Conservation (phyloP, 2,888 invertebrate species). For the Aspidiotus rigidus region DNA sequence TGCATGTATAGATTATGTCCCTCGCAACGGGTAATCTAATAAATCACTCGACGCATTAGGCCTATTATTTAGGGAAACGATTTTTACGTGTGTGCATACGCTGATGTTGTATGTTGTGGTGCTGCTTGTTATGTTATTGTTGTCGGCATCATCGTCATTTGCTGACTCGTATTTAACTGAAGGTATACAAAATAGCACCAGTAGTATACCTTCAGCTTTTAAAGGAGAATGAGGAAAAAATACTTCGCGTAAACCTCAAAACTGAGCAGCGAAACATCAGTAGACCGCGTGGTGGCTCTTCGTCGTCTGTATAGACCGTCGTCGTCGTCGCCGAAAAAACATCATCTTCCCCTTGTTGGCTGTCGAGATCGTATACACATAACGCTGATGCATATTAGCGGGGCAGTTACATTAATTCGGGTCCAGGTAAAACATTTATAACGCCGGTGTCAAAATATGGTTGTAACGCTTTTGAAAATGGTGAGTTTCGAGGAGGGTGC, state of each 20-base stretch:
- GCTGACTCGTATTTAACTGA: not conserved
- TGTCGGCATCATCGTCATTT: not conserved
- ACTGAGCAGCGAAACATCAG: slow-evolving; percentile 3
- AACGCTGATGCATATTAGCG: not conserved
- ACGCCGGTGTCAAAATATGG: slow-evolving; percentile 31
- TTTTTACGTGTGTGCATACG: slow-evolving; percentile 9
- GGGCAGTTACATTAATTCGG: slow-evolving; percentile 31
- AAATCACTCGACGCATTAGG: slow-evolving; percentile 21
- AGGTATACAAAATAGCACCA: not conserved
- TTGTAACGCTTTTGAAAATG: slow-evolving; percentile 29
- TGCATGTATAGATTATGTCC: slow-evolving; percentile 20
- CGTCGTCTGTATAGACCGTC: not conserved
- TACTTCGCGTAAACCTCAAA: not conserved
- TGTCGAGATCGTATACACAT: not conserved
- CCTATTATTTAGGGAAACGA: slow-evolving; percentile 26
- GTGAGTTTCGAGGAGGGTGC: slow-evolving; percentile 7
- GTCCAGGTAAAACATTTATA: slow-evolving; percentile 31
- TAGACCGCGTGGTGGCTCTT: not conserved
- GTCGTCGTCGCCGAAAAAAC: not conserved
- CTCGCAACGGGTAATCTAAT: slow-evolving; percentile 25
- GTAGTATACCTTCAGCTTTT: not conserved
- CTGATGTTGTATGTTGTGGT: not conserved
- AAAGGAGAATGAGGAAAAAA: not conserved
- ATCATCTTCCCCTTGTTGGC: slow-evolving; percentile 11
- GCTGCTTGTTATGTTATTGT: not conserved